Evolutionary conservation across 2,113 vertebrate species (phyloP), one percentile per base, ranked within the genome.

Genomic region (Rutilus rutilus): DNA sequence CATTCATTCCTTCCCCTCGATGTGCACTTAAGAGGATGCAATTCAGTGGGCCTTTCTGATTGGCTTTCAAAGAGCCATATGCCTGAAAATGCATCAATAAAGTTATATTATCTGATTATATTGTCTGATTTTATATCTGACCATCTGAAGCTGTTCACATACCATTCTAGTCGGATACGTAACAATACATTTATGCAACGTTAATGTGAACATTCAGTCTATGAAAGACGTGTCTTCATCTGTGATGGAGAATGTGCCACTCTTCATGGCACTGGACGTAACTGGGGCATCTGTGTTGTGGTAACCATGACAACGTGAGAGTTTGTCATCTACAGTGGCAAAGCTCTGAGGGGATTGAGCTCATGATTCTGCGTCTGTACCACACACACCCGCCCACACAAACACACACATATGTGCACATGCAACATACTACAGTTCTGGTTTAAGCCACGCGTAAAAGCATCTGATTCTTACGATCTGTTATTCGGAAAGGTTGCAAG

Each of bases 241-340:
- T 86, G 84, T 88, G 88, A 90, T 82, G 87, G 86, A 88, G 81
- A 87, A 86, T 83, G 76, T 89, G 83, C 83, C 88, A 89, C 79
- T 77, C 71, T 80, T 88, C 89, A 87, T 87, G 36, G 90, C 91
- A 60, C 88, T 87, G 85, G 91, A 92, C 89, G 82, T 71, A 91
- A 89, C 91, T 92, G 91, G 92, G 94, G 92, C 93, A 94, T 93
- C 93, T 89, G 91, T 91, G 92, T 93, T 92, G 91, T 91, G 91
- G 94, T 94, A 92, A 87, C 94, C 90, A 94, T 94, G 93, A 94
- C 91, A 92, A 94, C 93, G 5, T 12, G 69, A 69, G 79, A 65
- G 65, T 88, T 90, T 88, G 82, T 89, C 89, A 90, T 84, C 85
- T 52, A 88, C 87, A 85, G 87, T 81, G 78, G 87, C 78, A 65